These are phyloP conservation scores for Gallinago nigripennis DNA, from an alignment of 2,797 vertebrate genomes.

Conservation along the genomic window DNA sequence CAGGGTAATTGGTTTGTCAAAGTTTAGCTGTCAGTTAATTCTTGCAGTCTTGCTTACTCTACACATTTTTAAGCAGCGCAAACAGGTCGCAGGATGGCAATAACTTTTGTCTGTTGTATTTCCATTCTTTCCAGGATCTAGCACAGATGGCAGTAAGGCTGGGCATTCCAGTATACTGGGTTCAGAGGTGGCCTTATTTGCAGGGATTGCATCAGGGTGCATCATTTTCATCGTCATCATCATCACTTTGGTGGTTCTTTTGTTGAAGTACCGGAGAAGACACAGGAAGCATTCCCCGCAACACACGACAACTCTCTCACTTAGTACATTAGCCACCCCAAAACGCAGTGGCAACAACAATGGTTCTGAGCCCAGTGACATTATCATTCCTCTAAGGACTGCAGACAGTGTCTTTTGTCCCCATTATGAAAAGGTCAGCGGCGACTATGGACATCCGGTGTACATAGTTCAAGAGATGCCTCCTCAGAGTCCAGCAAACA, in stretches of 20 bases:
- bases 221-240: conserved; percentile 98
- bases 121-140: conserved; percentile 69
- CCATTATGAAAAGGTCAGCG: conserved; percentile 98
- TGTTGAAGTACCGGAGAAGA: conserved; percentile 94
- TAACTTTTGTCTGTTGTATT: conserved; percentile 53
- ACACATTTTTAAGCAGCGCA: neutral
- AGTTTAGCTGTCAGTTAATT: conserved; percentile 62
- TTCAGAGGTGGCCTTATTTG: conserved; percentile 96
- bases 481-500: conserved; percentile 97
- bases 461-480: conserved; percentile 99
- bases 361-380: conserved; percentile 98
- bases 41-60: conserved; percentile 46
- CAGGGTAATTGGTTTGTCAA: conserved; percentile 67
- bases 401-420: conserved; percentile 99
- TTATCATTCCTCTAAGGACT: conserved; percentile 99
- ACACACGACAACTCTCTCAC: conserved; percentile 91
- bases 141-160: conserved; percentile 80
- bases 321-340: conserved; percentile 96
- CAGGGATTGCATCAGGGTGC: conserved; percentile 94
- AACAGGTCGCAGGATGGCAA: neutral
- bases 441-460: conserved; percentile 97
- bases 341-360: conserved; percentile 94
- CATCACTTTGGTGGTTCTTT: conserved; percentile 94
- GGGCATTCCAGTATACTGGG: conserved; percentile 87
- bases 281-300: conserved; percentile 97